phyloP scores from a whole-genome alignment of 1,140 invertebrate genomes.

The Trichonephila clavipes region DNA sequence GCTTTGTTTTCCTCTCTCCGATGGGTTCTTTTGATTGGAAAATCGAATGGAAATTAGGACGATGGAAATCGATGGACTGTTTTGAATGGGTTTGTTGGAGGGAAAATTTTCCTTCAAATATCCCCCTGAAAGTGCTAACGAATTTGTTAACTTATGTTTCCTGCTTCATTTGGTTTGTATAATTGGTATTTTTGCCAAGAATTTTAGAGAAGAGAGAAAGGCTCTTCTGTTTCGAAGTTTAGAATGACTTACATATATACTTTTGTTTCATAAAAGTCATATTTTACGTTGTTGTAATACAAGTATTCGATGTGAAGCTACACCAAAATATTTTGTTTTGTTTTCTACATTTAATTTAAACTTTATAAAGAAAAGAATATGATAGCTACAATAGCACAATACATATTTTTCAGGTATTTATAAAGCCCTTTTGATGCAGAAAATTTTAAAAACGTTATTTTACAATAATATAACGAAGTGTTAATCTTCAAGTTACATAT shows the following conservation, averaged over 20 bases:
- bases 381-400: too few relatives aligned
- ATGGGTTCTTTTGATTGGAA: constrained; percentile 21
- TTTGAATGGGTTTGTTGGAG: not conserved
- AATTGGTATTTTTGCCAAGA: not conserved
- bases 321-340: too few relatives aligned
- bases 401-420: too few relatives aligned
- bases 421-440: too few relatives aligned
- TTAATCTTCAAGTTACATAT: too few relatives aligned
- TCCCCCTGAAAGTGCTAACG: not conserved
- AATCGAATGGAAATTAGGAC: constrained; percentile 29
- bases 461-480: too few relatives aligned
- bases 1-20: not conserved
- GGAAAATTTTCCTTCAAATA: not conserved
- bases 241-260: not conserved
- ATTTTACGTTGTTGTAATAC: too few relatives aligned
- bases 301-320: too few relatives aligned
- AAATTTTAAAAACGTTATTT: too few relatives aligned
- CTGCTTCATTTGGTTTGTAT: not conserved
- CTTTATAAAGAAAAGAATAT: too few relatives aligned
- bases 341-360: too few relatives aligned
- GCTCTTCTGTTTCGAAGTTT: not conserved
- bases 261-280: not conserved
- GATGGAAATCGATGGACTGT: constrained; percentile 10
- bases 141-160: not conserved
- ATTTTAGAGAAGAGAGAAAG: not conserved